Base-by-base conservation (phyloP, 2,888 invertebrate species). In the Cotesia congregata region DNA sequence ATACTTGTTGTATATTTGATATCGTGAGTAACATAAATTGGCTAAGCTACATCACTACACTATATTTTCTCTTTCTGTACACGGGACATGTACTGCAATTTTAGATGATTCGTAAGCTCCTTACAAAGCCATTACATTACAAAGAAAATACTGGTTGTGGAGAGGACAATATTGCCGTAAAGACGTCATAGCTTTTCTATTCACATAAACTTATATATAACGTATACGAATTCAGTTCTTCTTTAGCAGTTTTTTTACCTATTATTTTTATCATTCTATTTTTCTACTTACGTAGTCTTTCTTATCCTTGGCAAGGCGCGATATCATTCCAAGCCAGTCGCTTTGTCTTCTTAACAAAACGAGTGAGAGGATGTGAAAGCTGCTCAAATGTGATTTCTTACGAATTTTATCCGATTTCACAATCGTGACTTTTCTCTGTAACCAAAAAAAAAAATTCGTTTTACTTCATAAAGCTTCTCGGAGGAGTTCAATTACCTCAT, bases 91-190 rank as follows among this genome's bases (percentile, higher is more conserved):
- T 30, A 38, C 20, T 20, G 20, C 9, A 12, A 59, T 75, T 74
- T 75, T 75, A 59, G 69, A 61, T 41, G 62, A 71, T 75, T 77
- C 60, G 67, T 79, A 79, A 79, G 77, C 79, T 77, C 69, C 79
- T 79, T 79, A 79, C 67, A 67, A 79, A 77, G 79, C 77, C 79
- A 74, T 75, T 9, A 50, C 12, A 50, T 12, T 50, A 9, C 12
- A 50, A 12, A 12, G 50, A 50, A 7, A 30, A 30, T 30, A 30
- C 3, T 30, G 30, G 30, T 30, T 30, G 30, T 3, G 3, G 30
- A 30, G 30, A 30, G 30, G 2, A 50, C 12, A 50, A 12, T 50
- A 50, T 75, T 79, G 79, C 73, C 74, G 75, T 40, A 74, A 74
- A 75, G 78, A 79, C 77, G 78, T 75, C 73, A 59, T 61, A 68